Conservation (phyloP, 2,797 vertebrate genomes). For the Sylvia borin region DNA sequence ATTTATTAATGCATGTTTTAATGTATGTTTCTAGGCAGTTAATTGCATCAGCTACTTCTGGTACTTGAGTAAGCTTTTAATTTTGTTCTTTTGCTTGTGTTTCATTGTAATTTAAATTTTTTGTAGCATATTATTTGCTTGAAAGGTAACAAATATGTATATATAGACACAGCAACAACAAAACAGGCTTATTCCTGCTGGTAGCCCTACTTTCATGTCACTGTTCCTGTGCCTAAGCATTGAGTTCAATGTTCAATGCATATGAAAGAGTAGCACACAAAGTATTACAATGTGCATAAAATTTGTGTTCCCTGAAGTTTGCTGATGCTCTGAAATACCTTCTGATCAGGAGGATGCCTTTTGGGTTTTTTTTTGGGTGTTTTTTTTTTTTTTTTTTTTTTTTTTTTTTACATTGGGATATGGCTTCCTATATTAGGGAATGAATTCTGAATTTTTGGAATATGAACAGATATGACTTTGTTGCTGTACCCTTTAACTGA, state of each 20-base stretch:
- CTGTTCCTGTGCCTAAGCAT: not conserved
- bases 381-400: not conserved
- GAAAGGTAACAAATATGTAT: not conserved
- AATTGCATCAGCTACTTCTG: not conserved
- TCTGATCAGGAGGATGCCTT: not conserved
- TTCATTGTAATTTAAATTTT: not conserved
- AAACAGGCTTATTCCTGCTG: not conserved
- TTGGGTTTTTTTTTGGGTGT: not conserved
- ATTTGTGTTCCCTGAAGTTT: not conserved
- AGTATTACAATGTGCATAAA: not conserved
- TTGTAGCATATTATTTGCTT: not conserved
- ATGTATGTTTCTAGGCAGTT: not conserved
- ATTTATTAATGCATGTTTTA: not conserved
- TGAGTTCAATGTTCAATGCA: not conserved
- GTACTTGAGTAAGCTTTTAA: not conserved
- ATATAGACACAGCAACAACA: not conserved
- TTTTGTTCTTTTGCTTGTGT: not conserved
- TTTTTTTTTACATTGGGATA: not conserved
- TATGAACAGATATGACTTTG: not conserved
- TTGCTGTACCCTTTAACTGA: not conserved
- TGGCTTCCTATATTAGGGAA: not conserved
- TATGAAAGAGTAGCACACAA: not conserved
- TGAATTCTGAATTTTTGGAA: not conserved
- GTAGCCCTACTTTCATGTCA: not conserved
- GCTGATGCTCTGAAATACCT: not conserved